Evolutionary conservation across 2,113 vertebrate species (phyloP), one percentile per base, ranked within the genome.

Genomic region (Camarhynchus parvulus): DNA sequence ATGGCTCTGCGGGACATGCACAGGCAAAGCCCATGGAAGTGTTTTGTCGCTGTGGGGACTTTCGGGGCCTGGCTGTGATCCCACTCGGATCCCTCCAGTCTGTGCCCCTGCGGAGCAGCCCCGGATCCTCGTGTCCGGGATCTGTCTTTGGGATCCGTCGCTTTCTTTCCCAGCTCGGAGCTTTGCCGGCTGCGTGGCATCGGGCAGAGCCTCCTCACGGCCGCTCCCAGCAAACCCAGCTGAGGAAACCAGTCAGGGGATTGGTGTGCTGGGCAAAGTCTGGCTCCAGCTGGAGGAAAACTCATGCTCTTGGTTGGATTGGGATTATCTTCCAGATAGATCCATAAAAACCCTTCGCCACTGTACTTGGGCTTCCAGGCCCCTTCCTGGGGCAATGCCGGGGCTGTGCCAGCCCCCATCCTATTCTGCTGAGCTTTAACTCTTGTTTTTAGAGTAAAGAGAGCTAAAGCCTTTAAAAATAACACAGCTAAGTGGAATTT

Each of bases 51-150:
- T 0, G 6, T 46, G 72, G 17, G 33, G n/a, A 30, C 24, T 39
- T 49, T 2, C 0, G 1, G 59, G 39, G 49, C 53, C 46, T 0
- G 0, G 33, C 52, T 0, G 0, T 4, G n/a, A 8, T 61, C 39
- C 21, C 16, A 0, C 18, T 53, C 5, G 1, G 4, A 7, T 42
- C 19, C 10, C 8, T 4, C 21, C 2, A 2, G 17, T 8, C 52
- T 22, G 67, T 31, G 64, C 3, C 35, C 14, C 1, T 5, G 41
- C 0, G 9, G 22, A 61, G 46, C 0, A 3, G 20, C 15, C 53
- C 73, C 0, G 0, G 13, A 18, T 44, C 21, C 58, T 69, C 14
- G 0, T 13, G 47, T 13, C 20, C 7, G 6, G 81, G 41, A 31
- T 68, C 63, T 0, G 0, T 11, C 37, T 72, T n/a, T 14, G 64